These are phyloP conservation scores for Perca flavescens DNA, from an alignment of 2,113 vertebrate genomes.

Conservation along the genomic window DNA sequence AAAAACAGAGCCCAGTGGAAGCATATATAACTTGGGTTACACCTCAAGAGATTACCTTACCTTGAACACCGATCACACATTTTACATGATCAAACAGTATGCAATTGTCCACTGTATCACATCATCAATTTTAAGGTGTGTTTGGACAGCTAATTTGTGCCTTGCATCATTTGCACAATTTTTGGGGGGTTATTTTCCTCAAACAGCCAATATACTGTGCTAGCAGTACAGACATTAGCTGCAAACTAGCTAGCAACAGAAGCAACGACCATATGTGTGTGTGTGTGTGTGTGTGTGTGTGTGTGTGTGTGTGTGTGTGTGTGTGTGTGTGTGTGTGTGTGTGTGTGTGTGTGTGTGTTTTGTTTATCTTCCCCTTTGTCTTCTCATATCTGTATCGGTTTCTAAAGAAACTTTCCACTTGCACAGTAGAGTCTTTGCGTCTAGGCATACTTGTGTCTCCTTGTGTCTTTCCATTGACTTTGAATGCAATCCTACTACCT, in stretches of 20 bases:
- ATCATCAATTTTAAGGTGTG: too few species aligned
- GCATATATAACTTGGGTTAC: not conserved
- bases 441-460: not conserved
- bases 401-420: not conserved
- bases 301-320: not conserved
- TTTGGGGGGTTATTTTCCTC: not conserved
- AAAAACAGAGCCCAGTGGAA: not conserved
- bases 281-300: not conserved
- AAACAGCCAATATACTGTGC: not conserved
- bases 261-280: not conserved
- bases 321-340: not conserved
- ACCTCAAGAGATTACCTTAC: too few species aligned
- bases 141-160: not conserved
- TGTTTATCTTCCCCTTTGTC: not conserved
- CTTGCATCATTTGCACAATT: not conserved
- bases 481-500: not conserved
- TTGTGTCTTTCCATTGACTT: not conserved
- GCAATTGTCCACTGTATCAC: too few species aligned
- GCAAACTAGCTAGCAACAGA: not conserved
- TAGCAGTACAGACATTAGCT: not conserved
- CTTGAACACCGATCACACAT: too few species aligned
- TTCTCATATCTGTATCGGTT: not conserved
- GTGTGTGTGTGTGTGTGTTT: not conserved
- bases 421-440: not conserved
- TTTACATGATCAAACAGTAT: too few species aligned